Conservation (phyloP, 2,797 vertebrate species). For the Sorex maritimensis region DNA sequence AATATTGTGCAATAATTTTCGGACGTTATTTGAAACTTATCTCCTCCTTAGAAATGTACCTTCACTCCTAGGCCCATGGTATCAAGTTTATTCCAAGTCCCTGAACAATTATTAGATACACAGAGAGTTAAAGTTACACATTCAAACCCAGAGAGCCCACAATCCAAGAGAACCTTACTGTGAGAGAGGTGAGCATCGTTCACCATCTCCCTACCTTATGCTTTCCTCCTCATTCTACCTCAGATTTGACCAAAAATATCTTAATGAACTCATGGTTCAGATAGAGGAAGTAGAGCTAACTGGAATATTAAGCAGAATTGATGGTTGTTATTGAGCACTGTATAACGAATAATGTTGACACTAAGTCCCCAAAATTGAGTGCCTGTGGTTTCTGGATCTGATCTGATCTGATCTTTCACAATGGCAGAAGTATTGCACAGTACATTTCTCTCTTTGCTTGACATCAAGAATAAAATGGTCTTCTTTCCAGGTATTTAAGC, state of each 20-base stretch:
- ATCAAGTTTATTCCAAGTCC: constrained; percentile 1
- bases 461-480: background rate
- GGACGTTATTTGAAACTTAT: constrained; percentile 56
- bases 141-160: constrained; percentile 23
- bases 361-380: background rate
- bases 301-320: background rate
- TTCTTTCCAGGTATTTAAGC: background rate
- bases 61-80: background rate
- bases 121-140: background rate
- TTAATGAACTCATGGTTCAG: constrained; percentile 13
- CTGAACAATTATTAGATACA: constrained; percentile 26
- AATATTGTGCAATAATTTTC: constrained; percentile 1
- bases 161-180: background rate
- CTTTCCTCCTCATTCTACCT: constrained; percentile 49
- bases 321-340: background rate
- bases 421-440: background rate
- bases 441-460: constrained; percentile 34
- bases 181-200: background rate
- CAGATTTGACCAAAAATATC: background rate
- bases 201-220: background rate
- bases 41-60: constrained; percentile 47
- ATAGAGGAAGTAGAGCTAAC: constrained; percentile 32
- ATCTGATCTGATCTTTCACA: constrained; percentile 39
- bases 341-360: constrained; percentile 17
- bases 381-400: constrained; percentile 13